A percentile compares a stretch with the other conserved stretches of the same genome.
Evolutionary conservation across 2,888 invertebrate genomes (phyloP).

Genomic region (Pyrrhia umbra): DNA sequence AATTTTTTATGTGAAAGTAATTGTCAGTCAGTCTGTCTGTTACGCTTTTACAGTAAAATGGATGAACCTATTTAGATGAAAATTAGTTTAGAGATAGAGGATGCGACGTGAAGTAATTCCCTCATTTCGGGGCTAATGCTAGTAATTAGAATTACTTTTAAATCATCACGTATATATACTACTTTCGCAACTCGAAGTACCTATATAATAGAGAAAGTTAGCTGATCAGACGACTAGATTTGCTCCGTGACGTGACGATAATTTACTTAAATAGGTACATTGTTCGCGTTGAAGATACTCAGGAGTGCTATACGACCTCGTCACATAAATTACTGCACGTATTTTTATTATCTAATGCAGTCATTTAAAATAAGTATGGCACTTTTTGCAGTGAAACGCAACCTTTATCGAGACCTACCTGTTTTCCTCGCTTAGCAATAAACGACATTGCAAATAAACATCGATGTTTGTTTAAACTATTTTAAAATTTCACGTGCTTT

Average conservation of each 20-base stretch:
- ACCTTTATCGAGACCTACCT: conserved; percentile 48
- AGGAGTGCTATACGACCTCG: conserved; percentile 3
- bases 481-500: conserved; percentile 16
- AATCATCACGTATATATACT: no score
- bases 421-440: conserved; percentile 39
- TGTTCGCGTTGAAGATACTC: not conserved
- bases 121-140: no score
- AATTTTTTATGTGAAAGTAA: no score
- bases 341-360: conserved; percentile 8
- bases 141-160: no score
- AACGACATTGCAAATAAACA: conserved; percentile 26
- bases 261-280: conserved; percentile 3
- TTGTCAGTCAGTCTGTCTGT: no score
- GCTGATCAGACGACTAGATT: not conserved
- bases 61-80: no score
- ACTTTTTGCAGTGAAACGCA: conserved; percentile 19
- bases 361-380: conserved; percentile 11
- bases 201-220: not conserved
- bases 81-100: no score
- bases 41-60: no score
- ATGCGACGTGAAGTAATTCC: no score
- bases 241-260: conserved; percentile 1
- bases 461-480: conserved; percentile 26
- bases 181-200: no score
- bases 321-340: not conserved